A percentile compares a stretch with the other conserved stretches of the same genome.
Evolutionary conservation across 1,140 invertebrate genomes (phyloP).

Genomic region (Steinernema khuongi): DNA sequence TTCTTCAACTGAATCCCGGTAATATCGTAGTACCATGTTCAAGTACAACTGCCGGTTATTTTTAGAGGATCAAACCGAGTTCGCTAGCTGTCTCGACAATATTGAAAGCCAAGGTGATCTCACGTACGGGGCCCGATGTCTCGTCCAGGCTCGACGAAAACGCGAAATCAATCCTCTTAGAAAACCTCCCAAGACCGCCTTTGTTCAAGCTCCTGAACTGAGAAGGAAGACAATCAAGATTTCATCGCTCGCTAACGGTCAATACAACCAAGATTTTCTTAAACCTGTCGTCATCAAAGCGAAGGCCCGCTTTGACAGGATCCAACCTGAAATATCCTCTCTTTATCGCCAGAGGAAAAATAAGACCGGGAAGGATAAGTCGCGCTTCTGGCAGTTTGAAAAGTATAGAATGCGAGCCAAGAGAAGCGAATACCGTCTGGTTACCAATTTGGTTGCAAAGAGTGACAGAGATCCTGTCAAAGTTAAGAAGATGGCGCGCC

Average conservation of each 20-base stretch:
- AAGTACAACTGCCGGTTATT: not conserved
- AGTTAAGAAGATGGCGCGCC: not conserved
- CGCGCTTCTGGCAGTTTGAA: not conserved
- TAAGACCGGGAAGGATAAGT: not conserved
- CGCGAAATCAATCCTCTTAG: not conserved
- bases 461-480: slow-evolving; percentile 8
- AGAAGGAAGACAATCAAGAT: not conserved
- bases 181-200: not conserved
- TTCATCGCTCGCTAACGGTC: no score
- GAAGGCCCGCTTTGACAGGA: not conserved
- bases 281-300: not conserved
- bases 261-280: no score
- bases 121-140: not conserved
- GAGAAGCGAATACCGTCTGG: not conserved
- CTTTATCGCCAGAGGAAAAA: not conserved
- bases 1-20: not conserved
- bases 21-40: not conserved
- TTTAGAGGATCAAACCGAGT: not conserved
- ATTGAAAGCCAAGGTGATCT: not conserved
- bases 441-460: not conserved
- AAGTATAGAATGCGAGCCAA: not conserved
- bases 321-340: not conserved
- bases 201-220: not conserved
- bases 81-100: not conserved
- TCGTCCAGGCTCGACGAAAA: not conserved